phyloP scores from a whole-genome alignment of 2,797 vertebrate species.

The Lutjanus argentimaculatus region DNA sequence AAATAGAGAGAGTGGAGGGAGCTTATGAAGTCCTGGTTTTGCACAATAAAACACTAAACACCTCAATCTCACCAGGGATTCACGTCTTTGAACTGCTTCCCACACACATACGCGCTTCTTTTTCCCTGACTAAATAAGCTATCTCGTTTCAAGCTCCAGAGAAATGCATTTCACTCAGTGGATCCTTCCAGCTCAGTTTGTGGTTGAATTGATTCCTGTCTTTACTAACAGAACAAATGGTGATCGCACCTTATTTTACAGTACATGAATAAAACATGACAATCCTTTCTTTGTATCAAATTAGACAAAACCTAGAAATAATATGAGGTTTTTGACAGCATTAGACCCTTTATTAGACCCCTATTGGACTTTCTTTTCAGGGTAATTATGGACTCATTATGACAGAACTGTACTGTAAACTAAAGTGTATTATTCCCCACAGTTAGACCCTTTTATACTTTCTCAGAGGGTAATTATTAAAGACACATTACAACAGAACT shows the following conservation, averaged over 20 bases:
- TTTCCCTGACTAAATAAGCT: slow-evolving; percentile 51
- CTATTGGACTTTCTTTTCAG: too few species aligned
- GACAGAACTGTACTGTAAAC: too few species aligned
- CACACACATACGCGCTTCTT: slow-evolving; percentile 39
- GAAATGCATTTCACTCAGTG: slow-evolving; percentile 58
- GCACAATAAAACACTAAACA: slow-evolving; percentile 78
- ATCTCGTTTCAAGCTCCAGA: slow-evolving; percentile 69
- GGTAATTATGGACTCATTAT: too few species aligned
- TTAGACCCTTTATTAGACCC: too few species aligned
- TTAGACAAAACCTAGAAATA: too few species aligned
- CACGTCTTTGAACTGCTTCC: slow-evolving; percentile 59
- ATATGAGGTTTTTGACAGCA: too few species aligned
- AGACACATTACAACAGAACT: too few species aligned
- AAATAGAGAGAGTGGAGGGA: slow-evolving; percentile 61
- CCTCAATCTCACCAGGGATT: slow-evolving; percentile 68
- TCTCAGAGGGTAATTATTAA: too few species aligned
- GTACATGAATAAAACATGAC: too few species aligned
- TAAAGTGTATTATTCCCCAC: too few species aligned
- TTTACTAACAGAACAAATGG: slow-evolving; percentile 68
- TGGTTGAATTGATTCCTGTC: slow-evolving; percentile 64
- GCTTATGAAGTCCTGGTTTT: slow-evolving; percentile 70
- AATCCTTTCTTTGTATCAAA: too few species aligned
- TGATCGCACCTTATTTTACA: background rate
- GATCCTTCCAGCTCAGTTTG: slow-evolving; percentile 60
- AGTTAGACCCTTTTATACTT: too few species aligned